Base-by-base conservation (phyloP, 2,113 vertebrate genomes). In the Chloropsis cyanopogon region DNA sequence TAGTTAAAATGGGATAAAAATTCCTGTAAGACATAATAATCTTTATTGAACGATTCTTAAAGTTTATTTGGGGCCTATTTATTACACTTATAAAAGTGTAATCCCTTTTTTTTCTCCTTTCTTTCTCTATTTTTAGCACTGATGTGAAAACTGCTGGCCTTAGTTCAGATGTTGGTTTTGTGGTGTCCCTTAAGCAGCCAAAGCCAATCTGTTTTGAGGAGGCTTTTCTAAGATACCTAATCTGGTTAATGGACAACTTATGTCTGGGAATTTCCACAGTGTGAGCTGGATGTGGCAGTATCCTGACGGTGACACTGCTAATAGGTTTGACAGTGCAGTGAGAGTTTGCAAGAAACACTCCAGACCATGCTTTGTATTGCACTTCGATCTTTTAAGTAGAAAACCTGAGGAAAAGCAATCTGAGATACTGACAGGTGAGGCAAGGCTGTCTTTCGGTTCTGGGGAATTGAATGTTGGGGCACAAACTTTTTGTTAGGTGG, bases 181-280 rank as follows among this genome's bases (percentile, higher is more conserved):
- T 3, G 1, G 49, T 35, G 52, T 92, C 35, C 31, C 18, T 88
- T 93, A 92, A 95, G 85, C 71, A 94, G 85, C 50, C 82, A 71
- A 86, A 94, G 88, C 76, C 85, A 88, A 94, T 94, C 90, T 88
- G 47, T 96, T 93, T 80, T 75, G 79, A 93, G 76, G 90, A 96
- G 92, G 66, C 91, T 88, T 95, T 81, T 72, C 80, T 93, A 92
- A 95, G 31, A 42, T 73, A 11, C 75, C 69, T 96, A 95, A 94
- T 91, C 95, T 94, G 54, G 82, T 92, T 96, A 96, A 76, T 42
- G 79, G 85, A 65, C 79, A 88, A 90, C 80, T 92, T 75, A 29
- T 83, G 91, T 81, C 88, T 78, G 82, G 66, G 86, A 77, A 66
- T 12, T 77, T 35, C 26, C 60, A 31, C 63, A 14, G 79, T 12